Base-by-base conservation (phyloP, 2,888 invertebrate genomes). In the Drosophila leonis region DNA sequence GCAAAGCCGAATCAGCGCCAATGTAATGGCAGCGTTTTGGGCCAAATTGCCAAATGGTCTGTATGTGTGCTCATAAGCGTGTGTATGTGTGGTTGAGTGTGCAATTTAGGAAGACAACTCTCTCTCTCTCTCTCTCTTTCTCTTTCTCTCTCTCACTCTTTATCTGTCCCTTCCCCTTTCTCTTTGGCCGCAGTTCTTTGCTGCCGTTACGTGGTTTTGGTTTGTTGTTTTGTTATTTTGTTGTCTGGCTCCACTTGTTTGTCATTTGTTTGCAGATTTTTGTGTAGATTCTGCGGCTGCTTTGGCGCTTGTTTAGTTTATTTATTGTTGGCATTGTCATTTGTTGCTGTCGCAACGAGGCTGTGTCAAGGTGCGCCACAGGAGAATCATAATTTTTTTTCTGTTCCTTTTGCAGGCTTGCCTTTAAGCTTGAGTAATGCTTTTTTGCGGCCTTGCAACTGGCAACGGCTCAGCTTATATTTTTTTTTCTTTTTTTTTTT, bases 231-330 rank as follows among this genome's bases (percentile, higher is more conserved):
- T 69, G 73, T 75, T 88, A 85, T 84, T 78, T 69, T 70, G 82
- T 82, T 81, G 76, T 82, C 79, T 90, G 68, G 75, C 87, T 88
- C 74, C 78, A 76, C 77, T 89, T 83, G 89, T 85, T 83, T 90
- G 84, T 87, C 90, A 87, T 90, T 87, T 87, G 86, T 79, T 89
- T 84, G 88, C 90, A 90, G 86, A 87, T 87, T 90, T 87, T 79
- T 89, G 90, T 83, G 84, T 81, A 87, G 79, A 90, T 90, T 89
- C 72, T 90, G 90, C 70, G 86, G 90, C 84, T 83, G 78, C 83
- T 88, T 86, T 89, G 89, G 65, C 78, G 87, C 73, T 75, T 83
- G 77, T 88, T 85, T 90, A 85, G 88, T 90, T 90, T 85, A 85
- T 85, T 90, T 85, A 84, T 84, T 85, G 84, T 84, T 75, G 64